Evolutionary conservation across 2,888 invertebrate genomes (phyloP).

Genomic region (Apocheima hispidaria): DNA sequence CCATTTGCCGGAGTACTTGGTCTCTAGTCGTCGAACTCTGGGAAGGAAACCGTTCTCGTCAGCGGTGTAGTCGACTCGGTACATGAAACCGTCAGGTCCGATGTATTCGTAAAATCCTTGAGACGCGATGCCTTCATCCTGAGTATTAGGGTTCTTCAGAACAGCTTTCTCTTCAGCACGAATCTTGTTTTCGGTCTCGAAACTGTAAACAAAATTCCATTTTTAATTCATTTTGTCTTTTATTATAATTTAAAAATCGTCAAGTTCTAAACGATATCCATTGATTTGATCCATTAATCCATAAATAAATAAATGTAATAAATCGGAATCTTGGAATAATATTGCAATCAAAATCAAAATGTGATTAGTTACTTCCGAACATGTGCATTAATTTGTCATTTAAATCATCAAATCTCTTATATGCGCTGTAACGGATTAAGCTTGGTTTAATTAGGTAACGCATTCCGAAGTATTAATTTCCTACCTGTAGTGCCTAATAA

Average conservation of each 20-base stretch:
- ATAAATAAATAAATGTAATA: slow-evolving; percentile 29
- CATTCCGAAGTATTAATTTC: slow-evolving; percentile 22
- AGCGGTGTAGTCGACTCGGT: slow-evolving; percentile 83
- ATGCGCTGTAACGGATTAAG: slow-evolving; percentile 27
- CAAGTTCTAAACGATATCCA: slow-evolving; percentile 15
- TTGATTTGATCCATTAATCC: slow-evolving; percentile 14
- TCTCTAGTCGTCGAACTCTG: slow-evolving; percentile 76
- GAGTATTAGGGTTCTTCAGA: slow-evolving; percentile 78
- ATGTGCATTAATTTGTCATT: slow-evolving; percentile 24
- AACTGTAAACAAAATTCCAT: slow-evolving; percentile 62
- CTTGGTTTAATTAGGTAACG: slow-evolving; percentile 29
- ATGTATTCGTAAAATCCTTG: slow-evolving; percentile 84
- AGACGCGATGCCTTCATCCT: slow-evolving; percentile 82
- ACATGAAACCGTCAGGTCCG: slow-evolving; percentile 83
- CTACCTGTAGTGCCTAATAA: slow-evolving; percentile 32
- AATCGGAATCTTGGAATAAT: slow-evolving; percentile 20
- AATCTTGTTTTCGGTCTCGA: slow-evolving; percentile 85
- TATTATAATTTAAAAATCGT: slow-evolving; percentile 13
- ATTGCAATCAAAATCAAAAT: slow-evolving; percentile 29
- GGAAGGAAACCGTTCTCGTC: slow-evolving; percentile 84
- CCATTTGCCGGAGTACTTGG: slow-evolving; percentile 82
- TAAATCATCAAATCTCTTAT: slow-evolving; percentile 23
- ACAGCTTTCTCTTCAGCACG: slow-evolving; percentile 83
- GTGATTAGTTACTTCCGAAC: slow-evolving; percentile 33
- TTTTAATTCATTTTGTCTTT: neutral